Evolutionary conservation across 2,888 invertebrate species (phyloP), one percentile per base, ranked within the genome.

Genomic region (Aphidius colemani): DNA sequence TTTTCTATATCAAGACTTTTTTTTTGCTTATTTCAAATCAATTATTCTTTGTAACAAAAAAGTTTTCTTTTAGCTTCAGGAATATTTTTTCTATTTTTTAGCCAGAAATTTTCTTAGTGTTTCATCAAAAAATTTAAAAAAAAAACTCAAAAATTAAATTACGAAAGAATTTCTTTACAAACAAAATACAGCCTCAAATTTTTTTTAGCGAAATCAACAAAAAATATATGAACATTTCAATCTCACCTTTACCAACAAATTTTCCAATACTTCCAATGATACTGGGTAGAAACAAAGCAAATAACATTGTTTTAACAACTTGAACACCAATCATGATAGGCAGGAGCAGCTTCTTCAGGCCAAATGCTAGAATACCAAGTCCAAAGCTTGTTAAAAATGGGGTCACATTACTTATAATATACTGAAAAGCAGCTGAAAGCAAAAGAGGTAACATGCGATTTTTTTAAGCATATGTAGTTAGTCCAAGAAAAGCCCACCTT

Each of bases 281-380:
- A 66, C 92, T 92, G 0, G 94, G 94, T 77, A 94, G 85, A 82
- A 95, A 94, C 85, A 94, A 88, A 7, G 93, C 94, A 44, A 94
- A 86, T 30, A 94, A 83, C 53, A 94, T 87, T 45, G 92, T 92
- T 83, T 95, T 95, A 73, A 93, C 85, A 59, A 94, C 86, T 83
- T 94, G 93, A 6, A 90, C 88, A 1, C 92, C 94, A 75, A 95
- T 88, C 74, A 94, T 87, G 59, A 95, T 83, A 0, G 94, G 94
- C 75, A 94, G 86, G 75, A 94, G 86, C 70, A 94, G 85, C 81
- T 94, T 94, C 84, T 94, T 94, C 64, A 95, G 83, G 41, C 92
- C 93, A 81, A 90, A 88, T 53, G 90, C 89, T 85, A 90, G 78
- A 86, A 92, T 86, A 78, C 88, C 88, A 83, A 88, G 85, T 67